phyloP scores from a whole-genome alignment of 2,113 vertebrate species.

The Perccottus glenii region DNA sequence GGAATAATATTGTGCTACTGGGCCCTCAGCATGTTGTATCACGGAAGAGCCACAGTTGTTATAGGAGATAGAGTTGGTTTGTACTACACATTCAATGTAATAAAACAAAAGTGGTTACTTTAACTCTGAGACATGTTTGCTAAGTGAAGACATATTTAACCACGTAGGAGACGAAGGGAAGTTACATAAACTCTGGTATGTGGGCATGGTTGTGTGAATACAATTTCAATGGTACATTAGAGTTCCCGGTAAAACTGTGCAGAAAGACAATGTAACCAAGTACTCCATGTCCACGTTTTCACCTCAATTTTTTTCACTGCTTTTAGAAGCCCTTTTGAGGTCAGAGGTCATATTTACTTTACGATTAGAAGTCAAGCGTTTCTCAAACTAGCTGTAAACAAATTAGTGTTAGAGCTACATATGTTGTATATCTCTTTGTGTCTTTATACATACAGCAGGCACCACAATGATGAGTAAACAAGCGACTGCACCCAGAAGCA shows the following conservation, averaged over 20 bases:
- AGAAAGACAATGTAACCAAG: neutral
- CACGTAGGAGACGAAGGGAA: neutral
- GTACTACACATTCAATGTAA: no score
- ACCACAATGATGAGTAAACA: constrained; percentile 85
- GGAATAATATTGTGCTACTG: no score
- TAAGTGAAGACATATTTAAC: neutral
- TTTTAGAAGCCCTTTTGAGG: neutral
- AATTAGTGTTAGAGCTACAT: neutral
- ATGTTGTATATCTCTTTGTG: neutral
- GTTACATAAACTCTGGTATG: neutral
- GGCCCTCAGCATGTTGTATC: no score
- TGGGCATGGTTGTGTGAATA: neutral
- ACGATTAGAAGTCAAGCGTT: constrained; percentile 21
- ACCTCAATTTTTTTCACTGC: neutral
- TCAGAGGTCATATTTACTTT: constrained; percentile 47
- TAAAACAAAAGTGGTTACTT: neutral
- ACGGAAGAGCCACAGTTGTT: no score
- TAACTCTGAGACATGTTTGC: neutral
- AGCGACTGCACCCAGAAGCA: constrained; percentile 82
- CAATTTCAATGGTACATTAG: no score
- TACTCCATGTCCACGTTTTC: neutral
- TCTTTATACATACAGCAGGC: constrained; percentile 78
- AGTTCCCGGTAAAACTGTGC: neutral
- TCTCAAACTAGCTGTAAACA: constrained; percentile 1
- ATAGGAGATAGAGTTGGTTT: no score